Conservation (phyloP, 2,888 invertebrate genomes). For the Acrobasis repandana region DNA sequence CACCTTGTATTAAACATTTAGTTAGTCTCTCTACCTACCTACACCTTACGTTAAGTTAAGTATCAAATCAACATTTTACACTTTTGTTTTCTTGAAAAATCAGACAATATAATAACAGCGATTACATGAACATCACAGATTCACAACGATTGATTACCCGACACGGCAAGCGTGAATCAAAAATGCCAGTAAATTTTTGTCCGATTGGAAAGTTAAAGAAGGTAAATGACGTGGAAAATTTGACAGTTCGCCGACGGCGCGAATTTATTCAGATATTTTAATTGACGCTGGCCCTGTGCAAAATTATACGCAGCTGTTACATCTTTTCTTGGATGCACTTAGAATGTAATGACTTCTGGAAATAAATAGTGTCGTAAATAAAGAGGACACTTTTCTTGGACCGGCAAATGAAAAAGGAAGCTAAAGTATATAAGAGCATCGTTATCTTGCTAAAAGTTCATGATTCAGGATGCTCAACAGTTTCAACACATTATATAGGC, state of each 20-base stretch:
- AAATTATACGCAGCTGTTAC: background rate
- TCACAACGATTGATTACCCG: slow-evolving; percentile 34
- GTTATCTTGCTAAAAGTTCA: background rate
- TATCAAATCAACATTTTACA: no score
- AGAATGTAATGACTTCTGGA: background rate
- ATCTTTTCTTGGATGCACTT: background rate
- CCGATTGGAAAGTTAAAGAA: slow-evolving; percentile 58
- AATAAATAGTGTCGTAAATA: background rate
- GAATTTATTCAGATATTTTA: slow-evolving; percentile 64
- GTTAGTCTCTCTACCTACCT: no score
- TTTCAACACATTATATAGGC: no score
- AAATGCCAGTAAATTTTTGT: slow-evolving; percentile 48
- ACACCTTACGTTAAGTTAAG: no score
- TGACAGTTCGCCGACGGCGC: slow-evolving; percentile 66
- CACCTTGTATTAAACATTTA: no score
- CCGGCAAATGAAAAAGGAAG: no score
- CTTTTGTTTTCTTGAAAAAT: background rate
- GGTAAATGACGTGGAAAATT: slow-evolving; percentile 76
- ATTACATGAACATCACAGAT: background rate
- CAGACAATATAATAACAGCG: background rate
- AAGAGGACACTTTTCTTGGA: no score
- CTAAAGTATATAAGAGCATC: background rate
- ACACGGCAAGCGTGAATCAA: slow-evolving; percentile 31
- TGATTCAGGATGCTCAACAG: no score
- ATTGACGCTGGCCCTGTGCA: slow-evolving; percentile 43